Conservation (phyloP, 2,797 vertebrate genomes). For the Pseudomugil gertrudae region DNA sequence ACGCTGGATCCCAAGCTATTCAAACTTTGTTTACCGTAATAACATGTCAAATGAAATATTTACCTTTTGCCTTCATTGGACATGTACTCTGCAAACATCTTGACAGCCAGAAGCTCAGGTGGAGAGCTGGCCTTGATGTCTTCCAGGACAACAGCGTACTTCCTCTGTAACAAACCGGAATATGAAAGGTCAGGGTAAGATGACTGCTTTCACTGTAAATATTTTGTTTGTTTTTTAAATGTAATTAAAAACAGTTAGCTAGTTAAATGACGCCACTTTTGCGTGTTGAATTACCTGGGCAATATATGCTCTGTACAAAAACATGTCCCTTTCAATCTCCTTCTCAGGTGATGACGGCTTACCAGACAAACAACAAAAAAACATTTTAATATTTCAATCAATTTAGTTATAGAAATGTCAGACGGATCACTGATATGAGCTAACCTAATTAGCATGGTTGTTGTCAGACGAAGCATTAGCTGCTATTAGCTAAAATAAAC, state of each 20-base stretch:
- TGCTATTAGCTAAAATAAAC: neutral
- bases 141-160: slow-evolving; percentile 93
- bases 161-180: slow-evolving; percentile 78
- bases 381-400: rapidly evolving
- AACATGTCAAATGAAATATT: neutral
- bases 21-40: neutral
- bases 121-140: slow-evolving; percentile 88
- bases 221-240: neutral
- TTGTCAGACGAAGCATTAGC: neutral
- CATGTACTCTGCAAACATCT: slow-evolving; percentile 92
- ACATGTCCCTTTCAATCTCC: slow-evolving; percentile 91
- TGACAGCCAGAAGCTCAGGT: slow-evolving; percentile 91
- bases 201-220: rapidly evolving
- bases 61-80: slow-evolving; percentile 89
- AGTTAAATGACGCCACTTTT: neutral
- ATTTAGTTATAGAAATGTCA: neutral
- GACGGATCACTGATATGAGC: neutral
- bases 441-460: slow-evolving; percentile 25
- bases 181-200: neutral
- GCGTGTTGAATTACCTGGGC: slow-evolving; percentile 86
- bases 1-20: neutral
- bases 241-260: neutral
- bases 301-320: slow-evolving; percentile 93
- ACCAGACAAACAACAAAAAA: slow-evolving; percentile 14
- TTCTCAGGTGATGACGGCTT: slow-evolving; percentile 88